phyloP scores from a whole-genome alignment of 2,113 vertebrate genomes.

The Centropristis striata region DNA sequence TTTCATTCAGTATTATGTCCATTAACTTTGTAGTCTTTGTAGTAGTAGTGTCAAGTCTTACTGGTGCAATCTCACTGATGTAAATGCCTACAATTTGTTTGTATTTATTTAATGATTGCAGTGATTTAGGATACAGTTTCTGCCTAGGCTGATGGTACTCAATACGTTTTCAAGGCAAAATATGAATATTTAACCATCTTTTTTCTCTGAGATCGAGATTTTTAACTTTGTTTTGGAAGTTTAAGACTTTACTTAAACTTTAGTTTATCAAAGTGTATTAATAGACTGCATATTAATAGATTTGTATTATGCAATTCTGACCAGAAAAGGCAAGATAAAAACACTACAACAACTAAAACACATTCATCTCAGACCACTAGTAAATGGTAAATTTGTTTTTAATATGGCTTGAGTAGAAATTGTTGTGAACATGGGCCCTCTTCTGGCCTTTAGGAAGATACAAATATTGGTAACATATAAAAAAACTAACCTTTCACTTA shows the following conservation, averaged over 20 bases:
- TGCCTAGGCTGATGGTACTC: neutral
- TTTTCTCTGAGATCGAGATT: neutral
- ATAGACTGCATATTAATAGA: neutral
- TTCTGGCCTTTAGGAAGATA: neutral
- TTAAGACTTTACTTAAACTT: neutral
- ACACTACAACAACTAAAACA: neutral
- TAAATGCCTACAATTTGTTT: neutral
- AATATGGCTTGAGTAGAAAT: neutral
- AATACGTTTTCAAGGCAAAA: neutral
- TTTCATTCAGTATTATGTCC: neutral
- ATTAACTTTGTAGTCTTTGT: neutral
- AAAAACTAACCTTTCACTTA: neutral
- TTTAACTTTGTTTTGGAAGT: neutral
- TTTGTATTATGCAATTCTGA: neutral
- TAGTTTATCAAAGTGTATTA: neutral
- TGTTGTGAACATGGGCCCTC: neutral
- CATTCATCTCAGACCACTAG: neutral
- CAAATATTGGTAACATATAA: neutral
- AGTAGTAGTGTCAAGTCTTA: neutral
- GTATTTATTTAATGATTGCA: neutral
- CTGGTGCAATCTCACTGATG: neutral
- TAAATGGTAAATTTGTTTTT: neutral
- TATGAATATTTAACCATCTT: neutral
- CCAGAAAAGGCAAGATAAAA: neutral
- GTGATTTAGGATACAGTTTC: neutral